phyloP scores from a whole-genome alignment of 2,797 vertebrate genomes.

The Thamnophis elegans region DNA sequence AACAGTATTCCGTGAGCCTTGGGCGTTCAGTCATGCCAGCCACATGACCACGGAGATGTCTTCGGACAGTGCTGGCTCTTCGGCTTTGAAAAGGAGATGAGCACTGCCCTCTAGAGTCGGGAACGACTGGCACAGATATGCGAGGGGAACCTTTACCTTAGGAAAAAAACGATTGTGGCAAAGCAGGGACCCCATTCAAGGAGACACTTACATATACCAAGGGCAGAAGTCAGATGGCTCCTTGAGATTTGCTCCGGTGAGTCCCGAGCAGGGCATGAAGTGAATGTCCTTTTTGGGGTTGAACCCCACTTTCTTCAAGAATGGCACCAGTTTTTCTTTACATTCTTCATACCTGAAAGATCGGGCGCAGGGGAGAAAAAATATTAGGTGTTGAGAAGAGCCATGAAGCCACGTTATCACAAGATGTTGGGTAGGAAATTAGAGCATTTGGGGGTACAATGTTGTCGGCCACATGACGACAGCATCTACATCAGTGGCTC shows the following conservation, averaged over 20 bases:
- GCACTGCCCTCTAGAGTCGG: too few species aligned
- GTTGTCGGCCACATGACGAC: too few species aligned
- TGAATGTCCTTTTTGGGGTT: slow-evolving; percentile 98
- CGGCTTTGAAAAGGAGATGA: too few species aligned
- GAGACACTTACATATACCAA: slow-evolving; percentile 91
- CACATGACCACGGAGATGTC: too few species aligned
- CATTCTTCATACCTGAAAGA: slow-evolving; percentile 92
- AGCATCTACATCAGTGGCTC: too few species aligned
- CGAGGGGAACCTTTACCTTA: too few species aligned
- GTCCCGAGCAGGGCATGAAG: slow-evolving; percentile 98
- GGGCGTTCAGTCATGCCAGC: too few species aligned
- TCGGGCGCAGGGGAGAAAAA: not conserved
- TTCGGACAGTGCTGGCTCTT: too few species aligned
- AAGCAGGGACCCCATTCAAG: not conserved
- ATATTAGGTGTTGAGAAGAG: not conserved
- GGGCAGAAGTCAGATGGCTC: slow-evolving; percentile 89
- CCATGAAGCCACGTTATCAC: too few species aligned
- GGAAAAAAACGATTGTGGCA: not conserved
- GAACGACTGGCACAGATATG: too few species aligned
- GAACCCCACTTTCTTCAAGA: slow-evolving; percentile 98
- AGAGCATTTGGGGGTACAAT: too few species aligned
- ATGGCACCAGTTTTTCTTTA: slow-evolving; percentile 98
- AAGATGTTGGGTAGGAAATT: not conserved
- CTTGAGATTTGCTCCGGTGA: slow-evolving; percentile 95
- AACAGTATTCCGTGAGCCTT: too few species aligned